phyloP scores from a whole-genome alignment of 2,113 vertebrate genomes.

The Lophura nycthemera region DNA sequence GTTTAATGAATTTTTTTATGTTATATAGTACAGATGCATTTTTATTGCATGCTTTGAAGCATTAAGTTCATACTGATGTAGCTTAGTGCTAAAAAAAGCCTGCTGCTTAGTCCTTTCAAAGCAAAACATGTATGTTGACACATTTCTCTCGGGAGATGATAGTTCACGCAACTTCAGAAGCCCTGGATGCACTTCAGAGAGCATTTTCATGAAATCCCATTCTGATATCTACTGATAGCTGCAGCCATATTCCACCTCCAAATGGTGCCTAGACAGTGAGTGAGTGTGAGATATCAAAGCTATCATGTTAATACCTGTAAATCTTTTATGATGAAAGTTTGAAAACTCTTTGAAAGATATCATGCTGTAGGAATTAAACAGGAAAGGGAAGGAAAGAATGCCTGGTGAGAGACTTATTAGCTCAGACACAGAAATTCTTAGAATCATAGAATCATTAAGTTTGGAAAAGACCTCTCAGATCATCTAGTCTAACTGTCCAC shows the following conservation, averaged over 20 bases:
- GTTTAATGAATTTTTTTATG: constrained; percentile 3
- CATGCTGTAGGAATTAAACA: neutral
- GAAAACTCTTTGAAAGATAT: neutral
- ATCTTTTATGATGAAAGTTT: neutral
- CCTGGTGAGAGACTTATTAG: neutral
- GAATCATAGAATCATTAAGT: too few species aligned
- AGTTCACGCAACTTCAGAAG: constrained; percentile 38
- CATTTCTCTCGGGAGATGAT: neutral
- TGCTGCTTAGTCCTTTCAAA: constrained; percentile 40
- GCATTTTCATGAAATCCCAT: neutral
- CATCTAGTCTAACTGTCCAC: too few species aligned
- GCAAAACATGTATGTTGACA: constrained; percentile 24
- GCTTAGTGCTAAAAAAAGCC: constrained; percentile 12
- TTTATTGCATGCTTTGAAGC: neutral
- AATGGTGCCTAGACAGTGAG: neutral
- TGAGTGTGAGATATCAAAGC: neutral
- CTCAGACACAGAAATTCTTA: neutral
- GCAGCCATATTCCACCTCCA: neutral
- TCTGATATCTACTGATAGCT: neutral
- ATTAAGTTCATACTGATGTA: constrained; percentile 30
- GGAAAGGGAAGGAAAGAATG: neutral
- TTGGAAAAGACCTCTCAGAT: too few species aligned
- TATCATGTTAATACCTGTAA: neutral
- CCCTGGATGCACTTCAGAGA: neutral
- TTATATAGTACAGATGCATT: constrained; percentile 18